Conservation (phyloP, 2,113 vertebrate genomes). For the Riparia riparia region DNA sequence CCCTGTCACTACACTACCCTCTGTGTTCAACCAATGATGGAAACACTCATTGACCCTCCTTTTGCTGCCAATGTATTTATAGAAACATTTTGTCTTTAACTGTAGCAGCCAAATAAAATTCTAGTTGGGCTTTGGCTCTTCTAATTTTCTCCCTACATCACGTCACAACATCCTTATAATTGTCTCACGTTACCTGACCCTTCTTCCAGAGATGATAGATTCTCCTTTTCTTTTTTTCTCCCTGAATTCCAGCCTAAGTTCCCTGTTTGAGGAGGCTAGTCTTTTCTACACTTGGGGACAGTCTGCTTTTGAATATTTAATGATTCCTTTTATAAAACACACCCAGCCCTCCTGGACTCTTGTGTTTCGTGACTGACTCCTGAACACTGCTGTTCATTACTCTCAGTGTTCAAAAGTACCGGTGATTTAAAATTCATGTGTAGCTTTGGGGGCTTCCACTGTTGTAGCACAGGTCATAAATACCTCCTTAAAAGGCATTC, state of each 20-base stretch:
- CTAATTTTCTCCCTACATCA: neutral
- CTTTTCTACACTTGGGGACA: neutral
- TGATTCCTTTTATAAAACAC: neutral
- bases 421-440: neutral
- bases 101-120: neutral
- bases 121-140: neutral
- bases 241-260: neutral
- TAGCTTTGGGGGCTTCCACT: neutral
- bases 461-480: neutral
- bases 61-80: neutral
- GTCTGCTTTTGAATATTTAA: neutral
- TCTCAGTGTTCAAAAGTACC: neutral
- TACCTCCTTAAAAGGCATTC: slow-evolving; percentile 19
- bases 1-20: neutral
- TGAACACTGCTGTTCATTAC: neutral
- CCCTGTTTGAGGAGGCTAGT: neutral
- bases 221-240: neutral
- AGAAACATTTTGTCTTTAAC: neutral
- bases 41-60: neutral
- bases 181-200: neutral
- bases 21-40: neutral
- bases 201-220: neutral
- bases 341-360: neutral
- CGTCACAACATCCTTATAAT: neutral
- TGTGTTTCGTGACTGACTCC: neutral